A percentile compares a stretch with the other conserved stretches of the same genome.
Evolutionary conservation across 2,113 vertebrate species (phyloP).

Genomic region (Chloebia gouldiae): DNA sequence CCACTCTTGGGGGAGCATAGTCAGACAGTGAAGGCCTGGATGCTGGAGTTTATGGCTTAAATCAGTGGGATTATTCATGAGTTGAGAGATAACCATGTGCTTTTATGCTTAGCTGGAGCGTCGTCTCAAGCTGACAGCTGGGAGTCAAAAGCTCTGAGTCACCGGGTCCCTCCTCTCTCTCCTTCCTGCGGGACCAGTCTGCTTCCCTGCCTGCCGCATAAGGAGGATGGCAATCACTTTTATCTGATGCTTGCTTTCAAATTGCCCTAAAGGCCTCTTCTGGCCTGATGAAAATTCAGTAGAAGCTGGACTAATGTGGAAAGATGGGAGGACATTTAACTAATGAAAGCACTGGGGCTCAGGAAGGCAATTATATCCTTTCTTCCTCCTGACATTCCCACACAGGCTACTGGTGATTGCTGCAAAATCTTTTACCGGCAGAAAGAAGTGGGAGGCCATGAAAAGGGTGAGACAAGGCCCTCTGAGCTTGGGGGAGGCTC

Average conservation of each 20-base stretch:
- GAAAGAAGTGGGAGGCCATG: neutral
- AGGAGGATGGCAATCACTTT: constrained; percentile 60
- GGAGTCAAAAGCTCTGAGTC: constrained; percentile 67
- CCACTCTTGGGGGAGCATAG: neutral
- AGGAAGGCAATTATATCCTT: neutral
- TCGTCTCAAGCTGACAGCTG: constrained; percentile 57
- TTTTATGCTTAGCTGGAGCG: constrained; percentile 16
- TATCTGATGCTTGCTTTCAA: constrained; percentile 68
- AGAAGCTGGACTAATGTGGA: neutral
- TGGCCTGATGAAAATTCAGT: constrained; percentile 63
- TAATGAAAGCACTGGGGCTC: neutral
- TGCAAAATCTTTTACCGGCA: neutral
- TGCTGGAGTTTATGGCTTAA: constrained; percentile 41
- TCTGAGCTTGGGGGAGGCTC: neutral
- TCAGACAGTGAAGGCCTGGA: neutral
- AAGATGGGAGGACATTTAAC: constrained; percentile 27
- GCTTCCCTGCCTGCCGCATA: constrained; percentile 65
- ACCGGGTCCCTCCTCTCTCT: constrained; percentile 60
- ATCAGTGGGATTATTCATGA: constrained; percentile 38
- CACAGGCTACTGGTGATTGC: neutral
- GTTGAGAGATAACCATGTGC: constrained; percentile 46
- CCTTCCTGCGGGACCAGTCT: constrained; percentile 70
- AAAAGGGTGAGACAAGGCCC: neutral
- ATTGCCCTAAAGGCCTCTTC: constrained; percentile 65
- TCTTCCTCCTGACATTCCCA: constrained; percentile 15